phyloP scores from a whole-genome alignment of 2,113 vertebrate genomes.

The Meriones unguiculatus region DNA sequence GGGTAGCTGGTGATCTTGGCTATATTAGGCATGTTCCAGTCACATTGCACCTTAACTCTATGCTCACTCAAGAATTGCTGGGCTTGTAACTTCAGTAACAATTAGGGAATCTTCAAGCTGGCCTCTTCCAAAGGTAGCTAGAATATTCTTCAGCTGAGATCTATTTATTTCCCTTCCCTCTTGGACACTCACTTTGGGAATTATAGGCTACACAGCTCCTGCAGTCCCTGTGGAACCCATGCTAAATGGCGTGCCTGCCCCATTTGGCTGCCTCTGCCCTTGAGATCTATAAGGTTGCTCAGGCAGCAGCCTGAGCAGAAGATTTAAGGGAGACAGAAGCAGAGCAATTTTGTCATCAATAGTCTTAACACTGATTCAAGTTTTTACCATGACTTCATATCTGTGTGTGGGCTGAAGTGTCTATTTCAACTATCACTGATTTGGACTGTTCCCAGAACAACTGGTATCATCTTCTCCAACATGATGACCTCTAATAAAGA shows the following conservation, averaged over 20 bases:
- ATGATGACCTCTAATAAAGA: neutral
- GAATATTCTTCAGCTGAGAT: conserved; percentile 29
- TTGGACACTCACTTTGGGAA: conserved; percentile 66
- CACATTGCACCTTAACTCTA: neutral
- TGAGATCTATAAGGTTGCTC: conserved; percentile 73
- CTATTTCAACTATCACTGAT: neutral
- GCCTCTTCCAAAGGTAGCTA: conserved; percentile 66
- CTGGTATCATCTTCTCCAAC: neutral
- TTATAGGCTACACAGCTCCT: neutral
- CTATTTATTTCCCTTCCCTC: conserved; percentile 74
- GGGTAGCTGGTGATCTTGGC: neutral
- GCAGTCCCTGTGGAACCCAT: neutral
- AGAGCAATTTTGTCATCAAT: neutral
- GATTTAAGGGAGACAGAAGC: neutral
- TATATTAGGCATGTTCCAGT: neutral
- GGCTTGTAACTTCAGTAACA: conserved; percentile 11
- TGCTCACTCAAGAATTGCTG: neutral
- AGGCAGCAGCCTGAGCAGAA: conserved; percentile 78
- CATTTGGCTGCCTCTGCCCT: conserved; percentile 42
- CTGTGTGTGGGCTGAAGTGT: neutral
- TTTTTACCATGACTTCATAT: neutral
- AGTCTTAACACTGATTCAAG: conserved; percentile 32
- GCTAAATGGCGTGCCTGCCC: neutral
- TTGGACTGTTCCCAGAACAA: neutral
- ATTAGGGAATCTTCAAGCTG: conserved; percentile 59